phyloP scores from a whole-genome alignment of 2,113 vertebrate species.

The Lycocorax pyrrhopterus region DNA sequence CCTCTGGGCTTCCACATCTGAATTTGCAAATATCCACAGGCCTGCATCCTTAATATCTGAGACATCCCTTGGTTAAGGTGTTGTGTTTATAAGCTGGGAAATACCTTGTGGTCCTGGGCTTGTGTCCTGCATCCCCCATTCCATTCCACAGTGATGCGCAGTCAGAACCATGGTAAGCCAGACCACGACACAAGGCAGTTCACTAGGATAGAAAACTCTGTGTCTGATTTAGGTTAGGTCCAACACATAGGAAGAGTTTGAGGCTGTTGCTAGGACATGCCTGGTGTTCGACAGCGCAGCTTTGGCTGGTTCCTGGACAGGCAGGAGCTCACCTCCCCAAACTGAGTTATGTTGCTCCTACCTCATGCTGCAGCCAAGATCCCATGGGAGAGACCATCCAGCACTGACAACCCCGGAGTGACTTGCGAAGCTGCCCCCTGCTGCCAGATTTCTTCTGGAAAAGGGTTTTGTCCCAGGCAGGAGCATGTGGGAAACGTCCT shows the following conservation, averaged over 20 bases:
- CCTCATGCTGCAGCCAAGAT: background rate
- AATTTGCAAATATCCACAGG: background rate
- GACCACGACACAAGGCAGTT: background rate
- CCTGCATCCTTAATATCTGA: background rate
- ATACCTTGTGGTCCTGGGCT: background rate
- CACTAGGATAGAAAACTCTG: background rate
- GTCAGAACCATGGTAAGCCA: background rate
- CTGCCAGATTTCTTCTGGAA: background rate
- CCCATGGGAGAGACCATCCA: accelerated
- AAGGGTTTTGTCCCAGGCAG: background rate
- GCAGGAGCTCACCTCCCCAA: background rate
- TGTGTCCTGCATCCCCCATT: background rate
- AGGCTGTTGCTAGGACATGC: background rate
- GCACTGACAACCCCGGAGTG: accelerated
- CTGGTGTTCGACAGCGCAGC: background rate
- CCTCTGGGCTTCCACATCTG: background rate
- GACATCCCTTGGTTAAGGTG: background rate
- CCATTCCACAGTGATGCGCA: accelerated
- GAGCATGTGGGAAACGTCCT: accelerated
- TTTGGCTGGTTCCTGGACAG: background rate
- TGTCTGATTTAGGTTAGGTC: background rate
- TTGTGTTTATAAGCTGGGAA: background rate
- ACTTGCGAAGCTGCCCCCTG: background rate
- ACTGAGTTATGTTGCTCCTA: background rate
- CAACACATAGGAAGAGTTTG: background rate